Evolutionary conservation across 2,797 vertebrate species (phyloP).

Genomic region (Buphagus erythrorhynchus): DNA sequence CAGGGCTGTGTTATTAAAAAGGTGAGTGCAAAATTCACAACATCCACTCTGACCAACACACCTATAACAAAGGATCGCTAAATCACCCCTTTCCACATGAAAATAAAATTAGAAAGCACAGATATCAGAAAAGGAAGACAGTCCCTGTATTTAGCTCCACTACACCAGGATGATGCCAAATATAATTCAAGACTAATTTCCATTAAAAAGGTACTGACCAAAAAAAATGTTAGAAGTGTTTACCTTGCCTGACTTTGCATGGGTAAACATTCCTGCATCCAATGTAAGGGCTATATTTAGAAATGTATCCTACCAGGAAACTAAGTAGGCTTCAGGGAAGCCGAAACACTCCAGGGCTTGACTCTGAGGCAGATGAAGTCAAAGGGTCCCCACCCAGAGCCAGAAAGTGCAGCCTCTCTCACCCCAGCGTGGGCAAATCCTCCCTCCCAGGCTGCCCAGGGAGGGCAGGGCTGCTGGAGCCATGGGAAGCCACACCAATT

Average conservation of each 20-base stretch:
- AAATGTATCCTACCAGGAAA: conserved; percentile 10
- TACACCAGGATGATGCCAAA: neutral
- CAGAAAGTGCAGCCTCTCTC: neutral
- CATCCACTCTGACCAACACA: neutral
- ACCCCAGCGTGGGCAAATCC: neutral
- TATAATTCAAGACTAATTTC: neutral
- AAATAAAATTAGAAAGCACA: neutral
- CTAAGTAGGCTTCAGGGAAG: neutral
- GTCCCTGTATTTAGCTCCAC: neutral
- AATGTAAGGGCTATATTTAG: conserved; percentile 40
- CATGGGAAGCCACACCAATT: neutral
- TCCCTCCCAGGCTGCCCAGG: neutral
- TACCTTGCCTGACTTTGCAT: conserved; percentile 32
- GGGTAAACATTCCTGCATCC: conserved; percentile 45
- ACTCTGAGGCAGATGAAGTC: neutral
- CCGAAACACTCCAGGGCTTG: neutral
- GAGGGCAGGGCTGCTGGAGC: neutral
- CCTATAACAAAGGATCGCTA: neutral
- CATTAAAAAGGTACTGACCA: neutral
- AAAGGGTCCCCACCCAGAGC: neutral
- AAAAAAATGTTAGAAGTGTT: neutral
- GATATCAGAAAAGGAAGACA: neutral
- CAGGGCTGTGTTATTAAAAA: neutral
- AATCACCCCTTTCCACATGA: neutral
- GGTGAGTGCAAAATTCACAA: neutral